A percentile compares a stretch with the other conserved stretches of the same genome.
Conservation (phyloP, 2,797 vertebrate species). For the Characodon lateralis region DNA sequence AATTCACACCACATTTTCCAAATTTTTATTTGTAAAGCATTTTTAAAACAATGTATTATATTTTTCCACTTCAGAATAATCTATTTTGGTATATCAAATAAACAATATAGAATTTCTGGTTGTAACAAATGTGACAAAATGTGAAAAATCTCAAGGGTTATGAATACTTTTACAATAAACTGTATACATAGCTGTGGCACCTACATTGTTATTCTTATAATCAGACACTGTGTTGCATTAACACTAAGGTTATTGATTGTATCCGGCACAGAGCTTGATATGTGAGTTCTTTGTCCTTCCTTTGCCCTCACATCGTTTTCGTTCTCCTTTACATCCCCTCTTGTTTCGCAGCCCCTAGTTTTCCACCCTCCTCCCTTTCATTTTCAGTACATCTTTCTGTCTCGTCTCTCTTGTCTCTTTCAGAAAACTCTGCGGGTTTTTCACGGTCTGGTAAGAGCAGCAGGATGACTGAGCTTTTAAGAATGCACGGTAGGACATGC, state of each 20-base stretch:
- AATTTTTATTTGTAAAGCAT: too few species aligned
- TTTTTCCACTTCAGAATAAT: too few species aligned
- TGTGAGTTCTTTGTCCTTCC: constrained; percentile 52
- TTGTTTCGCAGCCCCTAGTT: not conserved
- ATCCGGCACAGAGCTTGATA: constrained; percentile 29
- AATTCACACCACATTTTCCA: too few species aligned
- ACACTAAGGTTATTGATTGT: constrained; percentile 60
- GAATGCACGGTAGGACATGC: constrained; percentile 81
- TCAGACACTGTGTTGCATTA: constrained; percentile 40
- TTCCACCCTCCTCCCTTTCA: not conserved
- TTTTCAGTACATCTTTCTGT: constrained; percentile 25
- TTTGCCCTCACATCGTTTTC: constrained; percentile 30
- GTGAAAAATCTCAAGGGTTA: not conserved
- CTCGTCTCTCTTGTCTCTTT: constrained; percentile 18
- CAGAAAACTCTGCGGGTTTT: constrained; percentile 53
- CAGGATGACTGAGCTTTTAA: constrained; percentile 80
- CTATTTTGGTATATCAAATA: too few species aligned
- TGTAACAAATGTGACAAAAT: not conserved
- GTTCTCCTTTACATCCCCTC: not conserved
- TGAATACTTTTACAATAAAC: not conserved
- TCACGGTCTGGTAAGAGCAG: constrained; percentile 57
- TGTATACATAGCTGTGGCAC: not conserved
- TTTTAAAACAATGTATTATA: too few species aligned
- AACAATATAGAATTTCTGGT: too few species aligned
- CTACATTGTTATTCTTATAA: not conserved